A percentile compares a stretch with the other conserved stretches of the same genome.
Conservation (phyloP, 2,797 vertebrate species). For the Allochrocebus solatus region DNA sequence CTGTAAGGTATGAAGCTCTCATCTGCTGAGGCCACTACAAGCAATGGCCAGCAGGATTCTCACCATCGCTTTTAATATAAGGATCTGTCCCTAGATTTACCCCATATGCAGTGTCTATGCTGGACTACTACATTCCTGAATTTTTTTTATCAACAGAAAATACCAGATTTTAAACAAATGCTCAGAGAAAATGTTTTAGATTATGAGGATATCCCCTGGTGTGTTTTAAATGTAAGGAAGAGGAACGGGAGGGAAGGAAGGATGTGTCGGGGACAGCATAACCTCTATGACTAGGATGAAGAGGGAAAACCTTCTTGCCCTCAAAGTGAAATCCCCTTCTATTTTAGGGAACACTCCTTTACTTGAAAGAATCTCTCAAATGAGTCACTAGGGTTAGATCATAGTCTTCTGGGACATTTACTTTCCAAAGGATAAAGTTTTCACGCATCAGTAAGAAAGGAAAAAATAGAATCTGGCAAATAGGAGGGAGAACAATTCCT, state of each 20-base stretch:
- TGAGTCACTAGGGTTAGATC: slow-evolving; percentile 57
- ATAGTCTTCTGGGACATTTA: slow-evolving; percentile 39
- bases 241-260: background rate
- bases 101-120: background rate
- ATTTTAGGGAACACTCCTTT: slow-evolving; percentile 58
- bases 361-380: slow-evolving; percentile 17
- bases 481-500: background rate
- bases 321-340: slow-evolving; percentile 62
- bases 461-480: background rate
- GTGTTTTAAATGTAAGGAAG: background rate
- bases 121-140: background rate
- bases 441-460: background rate
- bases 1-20: background rate
- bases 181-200: background rate
- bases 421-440: slow-evolving; percentile 55
- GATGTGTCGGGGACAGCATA: background rate
- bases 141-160: background rate
- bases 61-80: background rate
- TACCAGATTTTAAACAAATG: background rate
- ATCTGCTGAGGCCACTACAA: background rate
- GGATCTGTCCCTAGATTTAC: background rate
- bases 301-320: slow-evolving; percentile 6
- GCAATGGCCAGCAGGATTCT: background rate
- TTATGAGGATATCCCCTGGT: background rate
- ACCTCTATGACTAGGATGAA: background rate